These are phyloP conservation scores for Dendropsophus ebraccatus DNA, from an alignment of 2,113 vertebrate species.

Conservation along the genomic window DNA sequence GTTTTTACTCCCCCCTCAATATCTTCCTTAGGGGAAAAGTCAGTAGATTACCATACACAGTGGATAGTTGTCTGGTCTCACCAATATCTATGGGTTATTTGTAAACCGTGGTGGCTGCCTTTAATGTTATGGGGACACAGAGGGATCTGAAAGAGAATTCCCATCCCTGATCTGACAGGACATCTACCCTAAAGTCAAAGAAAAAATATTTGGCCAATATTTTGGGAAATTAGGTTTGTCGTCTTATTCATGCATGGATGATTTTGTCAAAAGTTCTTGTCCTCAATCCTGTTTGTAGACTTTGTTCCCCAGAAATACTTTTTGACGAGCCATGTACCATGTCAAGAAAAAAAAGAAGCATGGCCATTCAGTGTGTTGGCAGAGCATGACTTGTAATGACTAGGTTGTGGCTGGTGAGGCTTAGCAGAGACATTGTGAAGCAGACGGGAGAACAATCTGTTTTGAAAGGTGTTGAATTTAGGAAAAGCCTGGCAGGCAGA, in stretches of 20 bases:
- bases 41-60: too few relatives aligned
- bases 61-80: too few relatives aligned
- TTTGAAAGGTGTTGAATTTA: constrained; percentile 62
- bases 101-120: too few relatives aligned
- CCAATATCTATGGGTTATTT: too few relatives aligned
- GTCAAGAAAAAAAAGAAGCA: neutral
- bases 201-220: neutral
- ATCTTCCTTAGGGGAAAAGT: too few relatives aligned
- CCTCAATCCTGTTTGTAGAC: neutral
- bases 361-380: constrained; percentile 13
- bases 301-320: neutral
- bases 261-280: neutral
- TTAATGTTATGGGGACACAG: neutral
- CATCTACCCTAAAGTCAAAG: neutral
- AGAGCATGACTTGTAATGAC: constrained; percentile 20
- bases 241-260: neutral
- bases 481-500: constrained; percentile 64
- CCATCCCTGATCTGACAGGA: neutral
- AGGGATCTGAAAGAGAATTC: neutral
- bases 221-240: neutral
- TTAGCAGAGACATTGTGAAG: constrained; percentile 60
- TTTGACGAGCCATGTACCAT: neutral
- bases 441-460: constrained; percentile 62
- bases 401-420: constrained; percentile 52
- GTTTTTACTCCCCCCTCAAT: too few relatives aligned